These are phyloP conservation scores for Setophaga kirtlandii DNA, from an alignment of 2,113 vertebrate genomes.

Conservation along the genomic window DNA sequence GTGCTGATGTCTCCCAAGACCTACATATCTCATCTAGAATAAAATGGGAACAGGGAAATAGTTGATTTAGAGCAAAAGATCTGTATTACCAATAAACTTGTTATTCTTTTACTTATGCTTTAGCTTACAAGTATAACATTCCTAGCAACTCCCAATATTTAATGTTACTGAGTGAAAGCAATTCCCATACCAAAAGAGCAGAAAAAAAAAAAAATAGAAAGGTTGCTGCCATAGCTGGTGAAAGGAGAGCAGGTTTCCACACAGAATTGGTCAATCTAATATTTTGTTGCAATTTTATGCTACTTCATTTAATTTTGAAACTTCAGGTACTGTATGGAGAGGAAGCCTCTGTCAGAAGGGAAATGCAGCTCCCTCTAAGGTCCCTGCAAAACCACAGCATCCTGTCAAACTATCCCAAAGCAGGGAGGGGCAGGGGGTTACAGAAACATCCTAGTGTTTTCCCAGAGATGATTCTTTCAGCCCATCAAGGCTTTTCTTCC, in stretches of 20 bases:
- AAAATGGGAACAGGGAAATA: not conserved
- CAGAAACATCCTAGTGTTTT: not conserved
- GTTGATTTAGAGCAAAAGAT: not conserved
- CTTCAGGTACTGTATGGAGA: not conserved
- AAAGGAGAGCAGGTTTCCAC: not conserved
- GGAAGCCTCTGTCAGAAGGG: not conserved
- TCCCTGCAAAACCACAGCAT: not conserved
- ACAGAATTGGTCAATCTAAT: not conserved
- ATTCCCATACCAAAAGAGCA: not conserved
- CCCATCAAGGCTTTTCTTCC: not conserved
- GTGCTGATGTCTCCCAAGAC: not conserved
- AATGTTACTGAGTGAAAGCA: not conserved
- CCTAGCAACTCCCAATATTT: not conserved
- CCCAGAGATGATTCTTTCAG: not conserved
- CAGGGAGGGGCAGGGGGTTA: rapidly evolving
- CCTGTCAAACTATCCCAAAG: not conserved
- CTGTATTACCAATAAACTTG: not conserved
- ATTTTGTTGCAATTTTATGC: not conserved
- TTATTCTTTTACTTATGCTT: not conserved
- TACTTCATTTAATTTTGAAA: not conserved
- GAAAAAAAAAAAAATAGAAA: not conserved
- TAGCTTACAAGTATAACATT: not conserved
- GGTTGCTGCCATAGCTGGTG: not conserved
- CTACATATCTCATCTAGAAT: not conserved
- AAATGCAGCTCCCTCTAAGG: conserved; percentile 33